Percentiles rank a stretch among this genome's conserved stretches.
These are phyloP conservation scores for Chrysocyon brachyurus DNA, from an alignment of 2,797 vertebrate species.

Conservation along the genomic window DNA sequence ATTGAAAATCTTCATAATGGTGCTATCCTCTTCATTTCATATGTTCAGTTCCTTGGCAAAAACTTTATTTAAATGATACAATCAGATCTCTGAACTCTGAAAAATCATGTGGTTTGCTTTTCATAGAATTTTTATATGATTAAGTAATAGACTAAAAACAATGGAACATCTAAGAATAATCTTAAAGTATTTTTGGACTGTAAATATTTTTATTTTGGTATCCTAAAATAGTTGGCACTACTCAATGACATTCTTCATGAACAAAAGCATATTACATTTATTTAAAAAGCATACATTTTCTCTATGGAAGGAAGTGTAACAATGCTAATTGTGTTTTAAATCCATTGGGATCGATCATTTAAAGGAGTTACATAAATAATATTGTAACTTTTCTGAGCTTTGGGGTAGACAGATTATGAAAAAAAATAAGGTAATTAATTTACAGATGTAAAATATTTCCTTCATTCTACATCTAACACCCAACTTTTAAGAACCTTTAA, in stretches of 20 bases:
- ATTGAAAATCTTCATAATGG: conserved; percentile 7
- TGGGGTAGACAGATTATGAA: not conserved
- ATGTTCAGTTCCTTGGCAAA: conserved; percentile 4
- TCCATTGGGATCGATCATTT: conserved; percentile 58
- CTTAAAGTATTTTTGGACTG: conserved; percentile 82
- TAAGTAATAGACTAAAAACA: conserved; percentile 55
- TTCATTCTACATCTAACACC: conserved; percentile 35
- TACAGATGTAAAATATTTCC: conserved; percentile 16
- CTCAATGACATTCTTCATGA: conserved; percentile 83
- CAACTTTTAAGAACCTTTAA: conserved; percentile 27
- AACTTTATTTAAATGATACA: conserved; percentile 49
- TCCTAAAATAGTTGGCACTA: conserved; percentile 83
- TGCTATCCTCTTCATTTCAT: not conserved
- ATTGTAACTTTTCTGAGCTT: conserved; percentile 46
- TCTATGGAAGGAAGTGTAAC: conserved; percentile 83
- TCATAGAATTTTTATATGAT: conserved; percentile 27
- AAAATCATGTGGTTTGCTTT: conserved; percentile 24
- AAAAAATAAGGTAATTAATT: conserved; percentile 32
- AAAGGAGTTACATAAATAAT: conserved; percentile 65
- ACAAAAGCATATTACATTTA: conserved; percentile 86
- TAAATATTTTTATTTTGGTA: conserved; percentile 86
- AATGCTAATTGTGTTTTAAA: conserved; percentile 77
- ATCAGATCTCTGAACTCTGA: conserved; percentile 59
- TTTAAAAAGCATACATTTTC: conserved; percentile 77
- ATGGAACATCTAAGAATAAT: conserved; percentile 75